phyloP scores from a whole-genome alignment of 2,113 vertebrate species.

The Notothenia rossii region DNA sequence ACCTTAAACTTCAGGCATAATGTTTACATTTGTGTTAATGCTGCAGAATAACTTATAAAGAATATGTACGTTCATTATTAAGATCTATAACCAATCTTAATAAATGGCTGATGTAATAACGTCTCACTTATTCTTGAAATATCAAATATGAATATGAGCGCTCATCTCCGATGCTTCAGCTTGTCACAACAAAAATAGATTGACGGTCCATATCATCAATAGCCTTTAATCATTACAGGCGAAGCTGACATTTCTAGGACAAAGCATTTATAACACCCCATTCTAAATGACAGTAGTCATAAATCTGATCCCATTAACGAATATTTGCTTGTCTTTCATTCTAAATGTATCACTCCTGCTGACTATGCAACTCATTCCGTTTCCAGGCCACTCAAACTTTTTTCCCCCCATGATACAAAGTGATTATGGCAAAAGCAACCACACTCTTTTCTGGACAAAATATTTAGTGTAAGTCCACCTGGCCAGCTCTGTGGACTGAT shows the following conservation, averaged over 20 bases:
- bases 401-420: neutral
- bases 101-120: slow-evolving; percentile 6
- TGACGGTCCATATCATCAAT: slow-evolving; percentile 49
- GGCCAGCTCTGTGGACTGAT: slow-evolving; percentile 50
- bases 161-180: slow-evolving; percentile 25
- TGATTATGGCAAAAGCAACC: neutral
- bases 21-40: neutral
- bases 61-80: slow-evolving; percentile 12
- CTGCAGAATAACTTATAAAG: neutral
- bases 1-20: neutral
- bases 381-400: slow-evolving; percentile 31
- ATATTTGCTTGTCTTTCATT: slow-evolving; percentile 25
- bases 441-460: slow-evolving; percentile 32
- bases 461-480: slow-evolving; percentile 40
- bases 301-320: slow-evolving; percentile 44
- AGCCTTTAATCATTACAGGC: slow-evolving; percentile 40
- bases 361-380: neutral
- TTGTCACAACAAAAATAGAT: slow-evolving; percentile 48
- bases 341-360: neutral
- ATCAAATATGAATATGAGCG: slow-evolving; percentile 37
- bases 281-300: slow-evolving; percentile 48
- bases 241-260: slow-evolving; percentile 43
- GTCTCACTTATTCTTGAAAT: slow-evolving; percentile 29
- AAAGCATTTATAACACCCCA: slow-evolving; percentile 47
- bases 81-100: slow-evolving; percentile 20